phyloP scores from a whole-genome alignment of 1,140 invertebrate genomes.

The Drosophila willistoni region DNA sequence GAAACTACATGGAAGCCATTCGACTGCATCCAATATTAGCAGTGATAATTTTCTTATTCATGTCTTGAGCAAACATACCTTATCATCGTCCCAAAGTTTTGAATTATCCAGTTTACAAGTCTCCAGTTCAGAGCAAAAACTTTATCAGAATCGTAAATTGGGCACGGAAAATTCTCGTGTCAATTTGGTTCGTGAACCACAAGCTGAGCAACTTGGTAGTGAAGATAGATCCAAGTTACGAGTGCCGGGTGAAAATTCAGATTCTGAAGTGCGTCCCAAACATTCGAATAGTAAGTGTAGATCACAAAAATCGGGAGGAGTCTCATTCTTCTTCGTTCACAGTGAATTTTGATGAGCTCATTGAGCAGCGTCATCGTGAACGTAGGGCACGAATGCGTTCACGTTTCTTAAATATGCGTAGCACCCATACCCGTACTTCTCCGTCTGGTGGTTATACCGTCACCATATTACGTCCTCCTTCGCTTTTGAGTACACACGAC shows the following conservation, averaged over 20 bases:
- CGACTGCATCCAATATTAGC: neutral
- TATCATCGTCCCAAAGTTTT: neutral
- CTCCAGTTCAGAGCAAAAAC: neutral
- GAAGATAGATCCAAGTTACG: neutral
- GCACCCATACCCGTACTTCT: slow-evolving; percentile 27
- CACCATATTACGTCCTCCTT: slow-evolving; percentile 56
- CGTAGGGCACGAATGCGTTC: slow-evolving; percentile 57
- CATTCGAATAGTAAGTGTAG: slow-evolving; percentile 25
- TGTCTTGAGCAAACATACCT: neutral
- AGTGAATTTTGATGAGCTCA: slow-evolving; percentile 63
- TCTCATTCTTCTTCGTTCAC: neutral
- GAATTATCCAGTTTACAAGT: neutral
- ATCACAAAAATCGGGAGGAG: neutral
- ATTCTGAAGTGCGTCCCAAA: neutral
- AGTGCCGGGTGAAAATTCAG: neutral
- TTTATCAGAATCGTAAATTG: neutral
- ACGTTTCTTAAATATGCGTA: slow-evolving; percentile 50
- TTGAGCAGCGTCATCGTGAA: slow-evolving; percentile 56
- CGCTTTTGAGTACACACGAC: neutral
- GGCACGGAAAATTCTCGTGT: neutral
- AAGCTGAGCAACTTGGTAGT: neutral
- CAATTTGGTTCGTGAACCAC: neutral
- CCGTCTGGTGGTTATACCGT: slow-evolving; percentile 41
- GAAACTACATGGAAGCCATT: neutral
- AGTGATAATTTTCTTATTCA: neutral